These are phyloP conservation scores for Metaphire vulgaris DNA, from an alignment of 1,140 invertebrate genomes.

Conservation along the genomic window DNA sequence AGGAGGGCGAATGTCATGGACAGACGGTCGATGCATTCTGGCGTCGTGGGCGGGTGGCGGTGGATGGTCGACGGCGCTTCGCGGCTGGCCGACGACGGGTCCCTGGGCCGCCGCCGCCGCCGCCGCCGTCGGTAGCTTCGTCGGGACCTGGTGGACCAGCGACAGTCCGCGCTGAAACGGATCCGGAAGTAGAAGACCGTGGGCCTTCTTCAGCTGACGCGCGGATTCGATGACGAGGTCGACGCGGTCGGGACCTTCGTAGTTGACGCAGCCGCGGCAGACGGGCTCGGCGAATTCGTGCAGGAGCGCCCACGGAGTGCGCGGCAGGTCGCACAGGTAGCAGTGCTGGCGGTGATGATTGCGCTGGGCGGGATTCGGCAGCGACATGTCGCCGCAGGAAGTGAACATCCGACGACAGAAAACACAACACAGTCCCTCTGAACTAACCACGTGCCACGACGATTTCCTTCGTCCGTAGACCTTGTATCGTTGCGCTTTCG, in stretches of 20 bases:
- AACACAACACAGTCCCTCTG: no score
- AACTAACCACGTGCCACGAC: no score
- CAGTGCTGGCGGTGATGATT: constrained; percentile 86
- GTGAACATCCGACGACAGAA: no score
- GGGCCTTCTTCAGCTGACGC: constrained; percentile 82
- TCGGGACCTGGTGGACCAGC: neutral
- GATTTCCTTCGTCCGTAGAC: no score
- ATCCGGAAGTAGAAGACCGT: constrained; percentile 54
- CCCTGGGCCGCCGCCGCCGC: no score
- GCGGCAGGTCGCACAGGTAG: constrained; percentile 95
- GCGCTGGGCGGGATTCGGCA: constrained; percentile 29
- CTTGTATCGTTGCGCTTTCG: no score
- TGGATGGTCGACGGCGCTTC: neutral
- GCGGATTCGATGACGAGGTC: constrained; percentile 86
- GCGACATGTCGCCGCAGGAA: neutral
- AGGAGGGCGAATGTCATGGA: neutral
- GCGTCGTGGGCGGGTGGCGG: neutral
- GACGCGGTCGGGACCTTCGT: constrained; percentile 94
- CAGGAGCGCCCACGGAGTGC: constrained; percentile 99
- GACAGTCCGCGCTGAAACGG: no score
- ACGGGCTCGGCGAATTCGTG: constrained; percentile 96
- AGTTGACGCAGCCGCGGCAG: constrained; percentile 97
- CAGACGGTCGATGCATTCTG: neutral
- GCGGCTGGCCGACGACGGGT: neutral
- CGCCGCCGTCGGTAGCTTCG: no score